phyloP scores from a whole-genome alignment of 2,888 invertebrate species.

The Pollenia amentaria region DNA sequence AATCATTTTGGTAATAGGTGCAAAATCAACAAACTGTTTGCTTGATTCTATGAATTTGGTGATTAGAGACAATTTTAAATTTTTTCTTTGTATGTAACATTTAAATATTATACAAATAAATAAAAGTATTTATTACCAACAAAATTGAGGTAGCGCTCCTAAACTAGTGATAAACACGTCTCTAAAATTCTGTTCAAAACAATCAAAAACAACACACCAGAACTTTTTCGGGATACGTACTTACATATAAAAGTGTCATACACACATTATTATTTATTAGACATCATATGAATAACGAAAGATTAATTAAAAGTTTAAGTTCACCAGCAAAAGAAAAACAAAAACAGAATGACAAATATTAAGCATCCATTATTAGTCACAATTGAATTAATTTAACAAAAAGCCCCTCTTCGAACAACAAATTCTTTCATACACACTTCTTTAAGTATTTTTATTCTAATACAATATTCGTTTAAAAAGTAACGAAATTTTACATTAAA shows the following conservation, averaged over 20 bases:
- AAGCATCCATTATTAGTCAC: slow-evolving; percentile 33
- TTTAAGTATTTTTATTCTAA: not conserved
- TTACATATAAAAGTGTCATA: not conserved
- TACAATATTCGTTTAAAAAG: not conserved
- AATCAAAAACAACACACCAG: no score
- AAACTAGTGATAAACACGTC: not conserved
- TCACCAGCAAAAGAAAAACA: slow-evolving; percentile 22
- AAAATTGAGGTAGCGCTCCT: not conserved
- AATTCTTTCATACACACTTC: not conserved
- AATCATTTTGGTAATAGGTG: no score
- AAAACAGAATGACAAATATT: slow-evolving; percentile 36
- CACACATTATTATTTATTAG: slow-evolving; percentile 2
- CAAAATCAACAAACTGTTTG: no score
- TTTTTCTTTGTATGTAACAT: no score
- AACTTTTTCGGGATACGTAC: not conserved
- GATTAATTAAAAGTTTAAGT: slow-evolving; percentile 59
- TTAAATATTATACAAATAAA: no score
- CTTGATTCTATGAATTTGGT: no score
- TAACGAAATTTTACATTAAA: slow-evolving; percentile 21
- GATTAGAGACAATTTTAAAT: no score
- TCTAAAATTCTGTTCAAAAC: not conserved
- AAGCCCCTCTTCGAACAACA: slow-evolving; percentile 6
- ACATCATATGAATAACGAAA: slow-evolving; percentile 6
- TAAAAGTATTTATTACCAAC: not conserved
- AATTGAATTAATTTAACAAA: not conserved